Conservation (phyloP, 1,140 invertebrate species). For the Meloidogyne hapla region DNA sequence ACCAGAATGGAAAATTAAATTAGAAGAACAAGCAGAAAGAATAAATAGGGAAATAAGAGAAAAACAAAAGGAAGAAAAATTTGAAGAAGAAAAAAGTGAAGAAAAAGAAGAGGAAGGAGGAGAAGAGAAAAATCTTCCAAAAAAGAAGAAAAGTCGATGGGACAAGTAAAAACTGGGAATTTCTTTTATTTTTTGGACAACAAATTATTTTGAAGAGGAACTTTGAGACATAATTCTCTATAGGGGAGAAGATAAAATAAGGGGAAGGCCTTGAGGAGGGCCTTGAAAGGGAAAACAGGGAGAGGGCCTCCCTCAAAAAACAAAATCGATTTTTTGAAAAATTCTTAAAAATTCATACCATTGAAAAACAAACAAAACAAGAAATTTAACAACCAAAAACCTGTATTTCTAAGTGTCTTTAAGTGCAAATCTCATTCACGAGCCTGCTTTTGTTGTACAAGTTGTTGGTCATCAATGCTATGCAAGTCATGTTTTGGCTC, state of each 20-base stretch:
- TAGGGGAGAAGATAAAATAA: too few relatives aligned
- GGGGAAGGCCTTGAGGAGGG: too few relatives aligned
- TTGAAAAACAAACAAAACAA: constrained; percentile 25
- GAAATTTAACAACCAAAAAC: neutral
- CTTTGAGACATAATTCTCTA: too few relatives aligned
- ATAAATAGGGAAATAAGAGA: constrained; percentile 29
- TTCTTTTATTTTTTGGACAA: neutral
- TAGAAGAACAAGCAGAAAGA: constrained; percentile 42
- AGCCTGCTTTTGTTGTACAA: neutral
- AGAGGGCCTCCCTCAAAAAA: too few relatives aligned
- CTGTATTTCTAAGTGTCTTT: neutral
- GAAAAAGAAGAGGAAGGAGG: neutral
- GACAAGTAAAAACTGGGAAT: neutral
- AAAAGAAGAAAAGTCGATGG: neutral
- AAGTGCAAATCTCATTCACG: neutral
- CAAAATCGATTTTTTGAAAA: too few relatives aligned
- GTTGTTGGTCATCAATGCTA: neutral
- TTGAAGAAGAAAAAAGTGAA: neutral
- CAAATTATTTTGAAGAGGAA: too few relatives aligned
- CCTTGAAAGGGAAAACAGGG: too few relatives aligned
- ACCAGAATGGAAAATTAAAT: constrained; percentile 56
- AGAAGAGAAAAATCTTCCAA: neutral
- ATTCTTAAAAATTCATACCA: constrained; percentile 14
- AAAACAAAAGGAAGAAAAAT: neutral
- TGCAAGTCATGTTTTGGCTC: neutral